Evolutionary conservation across 2,888 invertebrate genomes (phyloP).

Genomic region (Leucophenga maculata): DNA sequence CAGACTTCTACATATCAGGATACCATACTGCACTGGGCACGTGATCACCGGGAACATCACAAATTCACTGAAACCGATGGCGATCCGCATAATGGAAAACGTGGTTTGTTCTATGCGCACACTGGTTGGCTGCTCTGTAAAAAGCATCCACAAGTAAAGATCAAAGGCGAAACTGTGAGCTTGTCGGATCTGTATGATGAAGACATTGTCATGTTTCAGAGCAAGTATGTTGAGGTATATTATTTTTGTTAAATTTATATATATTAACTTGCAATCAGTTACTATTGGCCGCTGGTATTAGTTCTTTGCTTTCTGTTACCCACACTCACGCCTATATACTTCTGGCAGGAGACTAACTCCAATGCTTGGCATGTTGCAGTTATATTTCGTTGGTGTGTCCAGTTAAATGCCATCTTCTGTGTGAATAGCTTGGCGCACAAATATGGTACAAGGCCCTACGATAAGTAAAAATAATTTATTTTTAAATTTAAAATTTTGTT

Average conservation of each 20-base stretch:
- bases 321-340: background rate
- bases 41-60: slow-evolving; percentile 89
- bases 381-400: background rate
- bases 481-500: slow-evolving; percentile 73
- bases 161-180: slow-evolving; percentile 89
- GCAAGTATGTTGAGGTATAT: slow-evolving; percentile 86
- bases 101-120: slow-evolving; percentile 98
- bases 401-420: background rate
- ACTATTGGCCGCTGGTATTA: slow-evolving; percentile 80
- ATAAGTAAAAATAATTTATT: background rate
- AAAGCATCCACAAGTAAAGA: slow-evolving; percentile 91
- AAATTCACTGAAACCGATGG: slow-evolving; percentile 94
- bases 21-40: slow-evolving; percentile 83
- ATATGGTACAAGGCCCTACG: background rate
- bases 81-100: slow-evolving; percentile 91
- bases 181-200: slow-evolving; percentile 86
- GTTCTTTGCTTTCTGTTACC: slow-evolving; percentile 50
- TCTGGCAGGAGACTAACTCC: background rate
- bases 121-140: slow-evolving; percentile 92
- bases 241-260: background rate
- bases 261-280: slow-evolving; percentile 70
- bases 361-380: background rate
- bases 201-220: slow-evolving; percentile 87
- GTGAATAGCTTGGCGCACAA: background rate
- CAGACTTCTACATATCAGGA: slow-evolving; percentile 75